These are phyloP conservation scores for Cryptocephalus primarius DNA, from an alignment of 2,888 invertebrate species.

Conservation along the genomic window DNA sequence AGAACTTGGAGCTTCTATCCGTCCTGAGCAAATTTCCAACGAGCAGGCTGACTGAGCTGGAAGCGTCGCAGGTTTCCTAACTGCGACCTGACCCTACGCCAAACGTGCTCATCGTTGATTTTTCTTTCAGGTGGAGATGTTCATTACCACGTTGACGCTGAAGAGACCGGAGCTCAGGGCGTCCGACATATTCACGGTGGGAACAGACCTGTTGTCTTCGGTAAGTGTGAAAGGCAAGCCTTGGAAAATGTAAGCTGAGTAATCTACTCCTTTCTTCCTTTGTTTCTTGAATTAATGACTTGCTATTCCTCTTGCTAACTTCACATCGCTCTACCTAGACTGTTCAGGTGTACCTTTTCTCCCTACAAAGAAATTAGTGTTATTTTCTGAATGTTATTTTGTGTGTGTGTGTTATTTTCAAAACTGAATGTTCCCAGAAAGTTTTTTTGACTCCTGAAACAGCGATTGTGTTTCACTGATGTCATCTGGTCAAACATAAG, in stretches of 20 bases:
- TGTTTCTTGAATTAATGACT: too few relatives aligned
- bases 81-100: constrained; percentile 7
- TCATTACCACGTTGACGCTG: constrained; percentile 13
- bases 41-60: constrained; percentile 19
- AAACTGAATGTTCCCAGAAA: too few relatives aligned
- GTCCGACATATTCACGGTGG: constrained; percentile 17
- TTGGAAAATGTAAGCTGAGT: neutral
- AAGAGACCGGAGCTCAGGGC: constrained; percentile 16
- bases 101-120: constrained; percentile 3
- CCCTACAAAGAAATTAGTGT: too few relatives aligned
- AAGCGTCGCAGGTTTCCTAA: constrained; percentile 21
- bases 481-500: too few relatives aligned
- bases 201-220: constrained; percentile 15
- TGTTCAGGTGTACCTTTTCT: too few relatives aligned
- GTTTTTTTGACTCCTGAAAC: too few relatives aligned
- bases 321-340: too few relatives aligned
- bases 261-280: too few relatives aligned
- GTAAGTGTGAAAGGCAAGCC: constrained; percentile 13
- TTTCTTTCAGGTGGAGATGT: constrained; percentile 17
- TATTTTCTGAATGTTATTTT: too few relatives aligned
- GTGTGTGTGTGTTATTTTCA: too few relatives aligned
- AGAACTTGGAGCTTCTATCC: constrained; percentile 25
- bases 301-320: too few relatives aligned
- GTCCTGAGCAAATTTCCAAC: constrained; percentile 26
- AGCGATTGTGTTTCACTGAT: too few relatives aligned